A percentile compares a stretch with the other conserved stretches of the same genome.
These are phyloP conservation scores for Platycheirus albimanus DNA, from an alignment of 2,888 invertebrate species.

Conservation along the genomic window DNA sequence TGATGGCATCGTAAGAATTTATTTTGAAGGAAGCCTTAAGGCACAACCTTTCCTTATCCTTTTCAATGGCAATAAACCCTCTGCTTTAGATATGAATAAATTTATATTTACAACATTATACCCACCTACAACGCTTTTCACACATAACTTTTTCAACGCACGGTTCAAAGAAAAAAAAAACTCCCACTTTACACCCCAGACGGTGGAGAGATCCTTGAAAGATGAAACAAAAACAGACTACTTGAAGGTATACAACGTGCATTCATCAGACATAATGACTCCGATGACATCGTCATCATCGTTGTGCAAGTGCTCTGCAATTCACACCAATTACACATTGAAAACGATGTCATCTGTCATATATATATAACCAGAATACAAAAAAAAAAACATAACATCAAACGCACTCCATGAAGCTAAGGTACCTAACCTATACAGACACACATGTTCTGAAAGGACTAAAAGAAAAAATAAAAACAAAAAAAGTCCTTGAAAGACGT, in stretches of 20 bases:
- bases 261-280: constrained; percentile 55
- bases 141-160: neutral
- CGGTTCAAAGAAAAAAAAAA: constrained; percentile 14
- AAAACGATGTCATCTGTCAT: constrained; percentile 27
- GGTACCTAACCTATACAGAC: neutral
- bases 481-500: constrained; percentile 59
- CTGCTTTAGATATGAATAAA: too few species aligned
- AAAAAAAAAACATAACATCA: constrained; percentile 41
- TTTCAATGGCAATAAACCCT: constrained; percentile 6
- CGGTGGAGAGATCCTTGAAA: constrained; percentile 38
- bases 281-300: constrained; percentile 8
- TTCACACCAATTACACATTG: constrained; percentile 59
- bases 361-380: too few species aligned
- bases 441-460: constrained; percentile 22
- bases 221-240: constrained; percentile 40
- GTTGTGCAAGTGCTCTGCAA: constrained; percentile 44
- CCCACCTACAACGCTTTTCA: neutral
- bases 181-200: constrained; percentile 41
- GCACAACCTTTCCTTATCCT: too few species aligned
- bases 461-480: constrained; percentile 9
- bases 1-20: too few species aligned
- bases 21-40: too few species aligned
- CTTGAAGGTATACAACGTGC: constrained; percentile 21
- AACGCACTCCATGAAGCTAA: constrained; percentile 44
- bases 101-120: too few species aligned